Evolutionary conservation across 2,113 vertebrate species (phyloP).

Genomic region (Eudyptes chrysolophus): DNA sequence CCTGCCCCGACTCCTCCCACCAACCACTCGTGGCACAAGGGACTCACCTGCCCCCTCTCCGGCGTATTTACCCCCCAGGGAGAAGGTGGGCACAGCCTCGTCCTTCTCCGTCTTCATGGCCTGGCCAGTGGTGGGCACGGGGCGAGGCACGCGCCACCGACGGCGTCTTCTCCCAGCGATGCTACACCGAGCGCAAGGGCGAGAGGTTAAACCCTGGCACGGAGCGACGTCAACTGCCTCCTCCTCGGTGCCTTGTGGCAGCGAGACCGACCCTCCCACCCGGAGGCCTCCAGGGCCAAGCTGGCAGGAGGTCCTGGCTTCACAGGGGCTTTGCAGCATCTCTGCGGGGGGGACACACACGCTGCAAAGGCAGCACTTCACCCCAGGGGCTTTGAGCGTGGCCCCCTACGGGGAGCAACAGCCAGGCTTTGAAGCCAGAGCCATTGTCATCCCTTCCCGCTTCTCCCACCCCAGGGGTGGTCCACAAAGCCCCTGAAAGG

Average conservation of each 20-base stretch:
- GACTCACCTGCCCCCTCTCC: conserved; percentile 27
- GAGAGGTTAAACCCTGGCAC: neutral
- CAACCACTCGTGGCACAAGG: accelerated
- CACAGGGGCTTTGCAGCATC: neutral
- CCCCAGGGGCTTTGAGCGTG: neutral
- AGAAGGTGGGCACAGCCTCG: neutral
- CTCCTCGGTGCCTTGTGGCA: neutral
- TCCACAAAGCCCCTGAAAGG: neutral
- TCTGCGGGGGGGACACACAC: accelerated
- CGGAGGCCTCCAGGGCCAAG: neutral
- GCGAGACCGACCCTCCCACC: accelerated
- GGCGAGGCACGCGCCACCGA: accelerated
- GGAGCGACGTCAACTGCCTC: accelerated
- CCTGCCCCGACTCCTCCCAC: accelerated
- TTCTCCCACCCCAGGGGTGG: neutral
- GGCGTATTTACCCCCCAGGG: conserved; percentile 19
- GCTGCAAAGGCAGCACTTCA: neutral
- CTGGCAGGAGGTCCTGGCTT: neutral
- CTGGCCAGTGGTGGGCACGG: neutral
- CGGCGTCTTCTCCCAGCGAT: neutral
- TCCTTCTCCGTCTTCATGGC: conserved; percentile 53
- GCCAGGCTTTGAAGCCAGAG: neutral
- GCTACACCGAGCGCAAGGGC: neutral
- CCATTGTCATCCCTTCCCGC: neutral
- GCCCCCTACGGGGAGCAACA: neutral